Percentiles rank a stretch among this genome's conserved stretches.
phyloP scores from a whole-genome alignment of 2,888 invertebrate genomes.

The Dryobotodes eremita region DNA sequence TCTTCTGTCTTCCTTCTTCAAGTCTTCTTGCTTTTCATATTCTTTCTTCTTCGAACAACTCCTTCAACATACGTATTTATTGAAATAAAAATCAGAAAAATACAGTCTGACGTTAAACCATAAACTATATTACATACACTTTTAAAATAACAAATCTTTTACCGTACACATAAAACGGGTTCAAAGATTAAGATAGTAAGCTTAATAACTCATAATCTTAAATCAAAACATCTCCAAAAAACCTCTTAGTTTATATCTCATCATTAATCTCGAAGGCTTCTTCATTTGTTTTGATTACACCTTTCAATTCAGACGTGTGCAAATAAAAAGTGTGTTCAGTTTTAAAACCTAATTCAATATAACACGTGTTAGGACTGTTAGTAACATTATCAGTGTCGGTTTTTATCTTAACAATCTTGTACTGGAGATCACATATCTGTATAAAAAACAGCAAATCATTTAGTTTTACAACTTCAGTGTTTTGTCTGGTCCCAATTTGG shows the following conservation, averaged over 20 bases:
- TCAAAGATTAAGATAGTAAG: slow-evolving; percentile 37
- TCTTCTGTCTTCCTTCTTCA: slow-evolving; percentile 32
- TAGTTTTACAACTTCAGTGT: slow-evolving; percentile 37
- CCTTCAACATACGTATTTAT: background rate
- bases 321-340: slow-evolving; percentile 39
- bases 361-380: slow-evolving; percentile 29
- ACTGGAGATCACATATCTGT: slow-evolving; percentile 38
- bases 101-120: background rate
- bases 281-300: slow-evolving; percentile 54
- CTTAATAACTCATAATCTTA: slow-evolving; percentile 46
- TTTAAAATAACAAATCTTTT: slow-evolving; percentile 1
- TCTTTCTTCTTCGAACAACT: slow-evolving; percentile 42
- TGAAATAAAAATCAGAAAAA: background rate
- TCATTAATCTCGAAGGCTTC: slow-evolving; percentile 53
- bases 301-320: slow-evolving; percentile 36
- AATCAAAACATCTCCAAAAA: slow-evolving; percentile 56
- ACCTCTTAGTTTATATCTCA: slow-evolving; percentile 54
- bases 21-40: slow-evolving; percentile 23
- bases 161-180: slow-evolving; percentile 4
- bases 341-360: slow-evolving; percentile 39
- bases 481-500: slow-evolving; percentile 27
- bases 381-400: slow-evolving; percentile 32
- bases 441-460: slow-evolving; percentile 51
- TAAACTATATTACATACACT: background rate
- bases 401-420: slow-evolving; percentile 44